phyloP scores from a whole-genome alignment of 2,888 invertebrate species.

The Masnerella sp. region DNA sequence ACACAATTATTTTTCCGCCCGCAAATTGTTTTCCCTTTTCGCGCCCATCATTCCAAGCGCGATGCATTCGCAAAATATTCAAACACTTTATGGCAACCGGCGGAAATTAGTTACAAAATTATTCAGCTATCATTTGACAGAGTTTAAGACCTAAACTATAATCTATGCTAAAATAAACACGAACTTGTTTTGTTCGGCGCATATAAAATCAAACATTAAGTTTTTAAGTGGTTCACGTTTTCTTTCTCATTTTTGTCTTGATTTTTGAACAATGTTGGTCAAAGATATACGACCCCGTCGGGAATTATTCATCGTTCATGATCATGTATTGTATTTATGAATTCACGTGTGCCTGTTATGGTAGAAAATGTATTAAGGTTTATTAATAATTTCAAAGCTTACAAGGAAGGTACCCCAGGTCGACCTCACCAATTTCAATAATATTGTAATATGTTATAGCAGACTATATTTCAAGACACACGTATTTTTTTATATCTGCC shows the following conservation, averaged over 20 bases:
- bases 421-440: too few species aligned
- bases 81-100: constrained; percentile 8
- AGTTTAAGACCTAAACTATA: constrained; percentile 3
- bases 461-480: too few species aligned
- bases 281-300: neutral
- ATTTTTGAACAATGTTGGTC: constrained; percentile 11
- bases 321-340: constrained; percentile 1
- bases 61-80: constrained; percentile 10
- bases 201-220: too few species aligned
- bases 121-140: constrained; percentile 13
- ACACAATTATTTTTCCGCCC: constrained; percentile 23
- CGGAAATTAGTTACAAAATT: constrained; percentile 10
- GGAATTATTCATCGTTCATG: neutral
- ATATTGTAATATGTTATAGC: too few species aligned
- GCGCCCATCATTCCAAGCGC: constrained; percentile 6
- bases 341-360: neutral
- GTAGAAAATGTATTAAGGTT: constrained; percentile 1
- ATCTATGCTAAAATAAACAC: too few species aligned
- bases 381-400: constrained; percentile 6
- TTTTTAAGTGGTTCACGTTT: too few species aligned
- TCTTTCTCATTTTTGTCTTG: too few species aligned
- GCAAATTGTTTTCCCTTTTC: constrained; percentile 31
- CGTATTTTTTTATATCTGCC: too few species aligned
- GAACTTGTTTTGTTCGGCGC: too few species aligned
- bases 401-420: too few species aligned